Evolutionary conservation across 2,888 invertebrate species (phyloP), one percentile per base, ranked within the genome.

Genomic region (Megalurothrips usitatus): DNA sequence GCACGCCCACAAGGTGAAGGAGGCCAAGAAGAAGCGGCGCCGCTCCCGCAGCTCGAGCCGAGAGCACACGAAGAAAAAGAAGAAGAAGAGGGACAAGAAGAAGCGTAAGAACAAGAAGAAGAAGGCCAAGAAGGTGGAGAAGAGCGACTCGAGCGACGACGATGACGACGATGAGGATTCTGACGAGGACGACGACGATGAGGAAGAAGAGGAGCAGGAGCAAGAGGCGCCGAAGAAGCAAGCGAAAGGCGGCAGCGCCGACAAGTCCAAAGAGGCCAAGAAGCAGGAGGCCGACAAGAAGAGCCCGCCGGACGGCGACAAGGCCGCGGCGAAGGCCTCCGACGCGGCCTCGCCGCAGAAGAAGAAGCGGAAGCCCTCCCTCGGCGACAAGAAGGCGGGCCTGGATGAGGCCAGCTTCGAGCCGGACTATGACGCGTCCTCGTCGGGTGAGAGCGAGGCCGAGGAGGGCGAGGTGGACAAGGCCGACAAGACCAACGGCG

Each of bases 361-460:
- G 86, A 84, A 82, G 85, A 84, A 14, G 79, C 89, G 88, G 84
- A 89, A 89, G 82, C 49, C 82, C 84, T 80, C 47, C 10, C 49
- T 63, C 14, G 80, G 81, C 14, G 81, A 91, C 83, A 92, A 93
- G 84, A 92, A 93, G 84, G 90, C 92, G 12, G 90, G 91, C 10
- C 87, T 93, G 78, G 93, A 94, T 84, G 94, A 94, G 87, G 91
- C 93, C 0, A 92, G 89, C 85, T 93, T 93, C 85, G 93, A 92
- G 85, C 93, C 93, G 0, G 93, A 94, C 85, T 93, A 94, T 86
- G 93, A 93, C 83, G 91, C 90, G 85, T 88, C 87, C 81, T 87
- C 89, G 26, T 87, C 87, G 80, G 87, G 88, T 1, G 87, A 88
- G 80, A 83, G 84, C 10, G 88, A 89, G 81, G 88, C 19, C 3